Conservation (phyloP, 2,797 vertebrate genomes). For the Pygocentrus nattereri region DNA sequence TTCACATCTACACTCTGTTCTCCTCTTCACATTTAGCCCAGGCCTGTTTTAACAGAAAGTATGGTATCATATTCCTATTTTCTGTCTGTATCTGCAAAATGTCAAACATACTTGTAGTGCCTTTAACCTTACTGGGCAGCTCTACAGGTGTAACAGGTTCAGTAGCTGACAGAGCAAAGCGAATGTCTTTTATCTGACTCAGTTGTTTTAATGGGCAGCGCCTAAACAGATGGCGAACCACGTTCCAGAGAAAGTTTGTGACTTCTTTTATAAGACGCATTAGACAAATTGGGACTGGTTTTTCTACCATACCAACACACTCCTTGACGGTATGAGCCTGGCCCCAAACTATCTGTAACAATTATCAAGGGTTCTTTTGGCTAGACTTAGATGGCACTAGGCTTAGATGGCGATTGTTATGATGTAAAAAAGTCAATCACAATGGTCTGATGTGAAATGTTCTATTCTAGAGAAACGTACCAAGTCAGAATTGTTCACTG, state of each 20-base stretch:
- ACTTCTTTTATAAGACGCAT: background rate
- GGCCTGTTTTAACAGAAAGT: background rate
- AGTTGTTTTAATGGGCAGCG: conserved; percentile 1
- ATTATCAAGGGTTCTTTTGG: background rate
- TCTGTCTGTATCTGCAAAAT: background rate
- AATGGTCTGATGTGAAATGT: no score
- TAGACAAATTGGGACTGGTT: background rate
- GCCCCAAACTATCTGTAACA: background rate
- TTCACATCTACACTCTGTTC: no score
- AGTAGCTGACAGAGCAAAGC: conserved; percentile 17
- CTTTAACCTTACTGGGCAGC: conserved; percentile 1
- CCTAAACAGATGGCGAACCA: background rate
- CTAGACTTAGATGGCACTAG: no score
- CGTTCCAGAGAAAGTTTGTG: background rate
- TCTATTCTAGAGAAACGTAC: no score
- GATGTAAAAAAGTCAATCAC: no score
- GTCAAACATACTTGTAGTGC: conserved; percentile 37
- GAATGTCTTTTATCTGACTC: background rate
- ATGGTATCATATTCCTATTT: background rate
- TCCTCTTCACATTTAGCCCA: no score
- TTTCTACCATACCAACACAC: background rate
- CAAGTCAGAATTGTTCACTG: no score
- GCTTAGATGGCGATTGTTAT: no score
- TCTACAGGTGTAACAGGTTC: conserved; percentile 50
- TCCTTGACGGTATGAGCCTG: no score